These are phyloP conservation scores for Heliconius hortense DNA, from an alignment of 2,888 invertebrate genomes.

Conservation along the genomic window DNA sequence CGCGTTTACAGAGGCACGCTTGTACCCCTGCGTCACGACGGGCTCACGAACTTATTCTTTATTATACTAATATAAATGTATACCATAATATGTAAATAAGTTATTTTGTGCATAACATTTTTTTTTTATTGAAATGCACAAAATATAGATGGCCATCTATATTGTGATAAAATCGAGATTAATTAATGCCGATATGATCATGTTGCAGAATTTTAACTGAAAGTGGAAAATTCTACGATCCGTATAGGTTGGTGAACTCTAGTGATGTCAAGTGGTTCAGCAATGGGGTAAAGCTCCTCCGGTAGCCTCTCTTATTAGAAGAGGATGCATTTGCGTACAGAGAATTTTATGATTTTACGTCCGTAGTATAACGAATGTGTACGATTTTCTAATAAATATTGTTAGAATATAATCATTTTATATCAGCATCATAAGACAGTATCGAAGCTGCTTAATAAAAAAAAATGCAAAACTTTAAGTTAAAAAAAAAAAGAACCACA, in stretches of 20 bases:
- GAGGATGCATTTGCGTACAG: constrained; percentile 39
- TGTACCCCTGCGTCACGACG: too few species aligned
- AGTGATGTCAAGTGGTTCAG: constrained; percentile 42
- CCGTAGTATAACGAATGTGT: background rate
- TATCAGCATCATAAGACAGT: background rate
- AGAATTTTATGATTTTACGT: constrained; percentile 25
- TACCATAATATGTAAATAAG: too few species aligned
- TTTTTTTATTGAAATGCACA: background rate
- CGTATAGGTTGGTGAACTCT: constrained; percentile 39
- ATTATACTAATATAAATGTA: too few species aligned
- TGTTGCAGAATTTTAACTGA: constrained; percentile 25
- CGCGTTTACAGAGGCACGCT: too few species aligned
- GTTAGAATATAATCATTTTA: background rate
- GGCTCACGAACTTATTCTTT: too few species aligned
- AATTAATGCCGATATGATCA: constrained; percentile 14
- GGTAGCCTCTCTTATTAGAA: constrained; percentile 34
- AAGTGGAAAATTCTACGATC: constrained; percentile 37
- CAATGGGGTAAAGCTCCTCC: constrained; percentile 40
- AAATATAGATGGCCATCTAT: background rate
- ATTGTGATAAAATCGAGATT: background rate
- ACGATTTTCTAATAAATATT: background rate
- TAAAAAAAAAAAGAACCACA: background rate
- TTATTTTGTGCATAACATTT: background rate
- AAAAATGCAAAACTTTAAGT: background rate
- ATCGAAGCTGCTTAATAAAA: background rate